Conservation (phyloP, 2,113 vertebrate genomes). For the Pedetes capensis region DNA sequence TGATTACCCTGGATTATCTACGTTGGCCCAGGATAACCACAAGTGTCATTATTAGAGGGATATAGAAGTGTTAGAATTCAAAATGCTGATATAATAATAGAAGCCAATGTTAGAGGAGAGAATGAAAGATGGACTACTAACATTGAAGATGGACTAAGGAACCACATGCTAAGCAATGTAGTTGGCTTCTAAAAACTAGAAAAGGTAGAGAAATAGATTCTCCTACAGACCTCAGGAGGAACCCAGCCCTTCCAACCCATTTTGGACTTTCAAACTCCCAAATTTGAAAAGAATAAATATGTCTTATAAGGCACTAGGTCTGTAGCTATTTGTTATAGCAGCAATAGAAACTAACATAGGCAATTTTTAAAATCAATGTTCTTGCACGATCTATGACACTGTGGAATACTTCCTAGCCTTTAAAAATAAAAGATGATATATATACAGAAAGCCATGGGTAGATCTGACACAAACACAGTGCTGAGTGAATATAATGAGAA, state of each 20-base stretch:
- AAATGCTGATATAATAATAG: background rate
- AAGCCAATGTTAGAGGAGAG: background rate
- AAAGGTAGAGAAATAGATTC: background rate
- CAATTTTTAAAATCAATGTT: background rate
- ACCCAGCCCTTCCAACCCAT: background rate
- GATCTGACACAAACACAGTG: background rate
- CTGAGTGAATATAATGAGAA: background rate
- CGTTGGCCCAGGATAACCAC: background rate
- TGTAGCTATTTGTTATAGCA: background rate
- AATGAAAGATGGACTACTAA: background rate
- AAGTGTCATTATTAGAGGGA: background rate
- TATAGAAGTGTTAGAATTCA: background rate
- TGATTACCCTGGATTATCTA: background rate
- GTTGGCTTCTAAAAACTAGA: background rate
- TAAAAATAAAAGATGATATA: background rate
- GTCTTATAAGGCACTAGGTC: background rate
- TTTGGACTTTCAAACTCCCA: background rate
- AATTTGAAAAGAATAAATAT: background rate
- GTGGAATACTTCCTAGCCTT: background rate
- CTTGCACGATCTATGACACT: background rate
- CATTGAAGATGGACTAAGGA: background rate
- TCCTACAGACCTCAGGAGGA: background rate
- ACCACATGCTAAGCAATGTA: background rate
- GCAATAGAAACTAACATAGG: background rate
- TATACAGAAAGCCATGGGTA: background rate